These are phyloP conservation scores for Flexamia atlantica DNA, from an alignment of 2,888 invertebrate genomes.

Conservation along the genomic window DNA sequence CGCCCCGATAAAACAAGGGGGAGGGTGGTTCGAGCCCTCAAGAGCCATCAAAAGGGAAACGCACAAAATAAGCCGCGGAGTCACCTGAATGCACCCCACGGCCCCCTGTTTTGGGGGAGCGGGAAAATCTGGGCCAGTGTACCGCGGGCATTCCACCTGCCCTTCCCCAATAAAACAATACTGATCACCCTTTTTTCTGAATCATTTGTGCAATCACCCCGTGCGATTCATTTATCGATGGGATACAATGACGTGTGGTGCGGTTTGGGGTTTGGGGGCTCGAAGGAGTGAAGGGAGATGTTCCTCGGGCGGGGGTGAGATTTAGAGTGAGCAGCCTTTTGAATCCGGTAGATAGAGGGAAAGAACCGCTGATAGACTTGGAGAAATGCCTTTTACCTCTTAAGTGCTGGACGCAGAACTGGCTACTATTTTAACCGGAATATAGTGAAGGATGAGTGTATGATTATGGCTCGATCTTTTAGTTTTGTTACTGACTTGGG, in stretches of 20 bases:
- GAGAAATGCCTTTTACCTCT: too few species aligned
- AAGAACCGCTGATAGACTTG: too few species aligned
- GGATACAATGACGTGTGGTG: background rate
- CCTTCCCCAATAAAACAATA: slow-evolving; percentile 55
- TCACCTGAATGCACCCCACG: slow-evolving; percentile 28
- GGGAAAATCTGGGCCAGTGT: slow-evolving; percentile 50
- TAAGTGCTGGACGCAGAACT: too few species aligned
- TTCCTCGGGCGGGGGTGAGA: background rate
- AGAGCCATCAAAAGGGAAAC: slow-evolving; percentile 55
- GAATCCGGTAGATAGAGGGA: too few species aligned
- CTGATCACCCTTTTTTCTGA: slow-evolving; percentile 41
- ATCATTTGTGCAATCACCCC: too few species aligned
- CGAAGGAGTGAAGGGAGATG: background rate
- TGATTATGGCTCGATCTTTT: too few species aligned
- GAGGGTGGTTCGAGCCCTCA: slow-evolving; percentile 48
- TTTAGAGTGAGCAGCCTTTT: too few species aligned
- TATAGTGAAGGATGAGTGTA: too few species aligned
- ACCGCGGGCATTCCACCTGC: background rate
- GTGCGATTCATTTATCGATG: slow-evolving; percentile 23
- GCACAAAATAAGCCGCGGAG: slow-evolving; percentile 48
- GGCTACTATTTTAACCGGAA: too few species aligned
- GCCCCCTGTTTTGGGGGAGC: slow-evolving; percentile 15
- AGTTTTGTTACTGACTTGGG: too few species aligned
- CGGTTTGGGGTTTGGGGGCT: too few species aligned
- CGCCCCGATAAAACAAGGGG: slow-evolving; percentile 30